Conservation (phyloP, 2,797 vertebrate species). For the Pelochelys cantorii region DNA sequence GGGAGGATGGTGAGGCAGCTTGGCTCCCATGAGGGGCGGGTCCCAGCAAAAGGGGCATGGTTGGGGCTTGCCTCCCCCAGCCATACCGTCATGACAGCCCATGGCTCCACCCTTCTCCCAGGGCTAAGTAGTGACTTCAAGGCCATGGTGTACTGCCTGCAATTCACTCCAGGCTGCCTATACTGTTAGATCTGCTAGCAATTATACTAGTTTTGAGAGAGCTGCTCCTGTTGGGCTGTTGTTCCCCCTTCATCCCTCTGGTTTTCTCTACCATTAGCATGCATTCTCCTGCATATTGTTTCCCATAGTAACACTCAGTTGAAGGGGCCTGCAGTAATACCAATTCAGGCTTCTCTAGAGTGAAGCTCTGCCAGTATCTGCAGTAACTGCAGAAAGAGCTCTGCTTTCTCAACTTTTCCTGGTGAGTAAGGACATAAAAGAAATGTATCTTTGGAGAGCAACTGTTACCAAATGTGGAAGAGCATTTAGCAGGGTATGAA, state of each 20-base stretch:
- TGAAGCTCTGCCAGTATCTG: neutral
- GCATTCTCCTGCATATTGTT: neutral
- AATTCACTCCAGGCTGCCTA: neutral
- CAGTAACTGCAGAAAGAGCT: neutral
- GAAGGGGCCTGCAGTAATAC: neutral
- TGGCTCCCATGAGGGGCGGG: too few species aligned
- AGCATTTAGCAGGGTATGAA: neutral
- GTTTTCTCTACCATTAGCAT: constrained; percentile 41
- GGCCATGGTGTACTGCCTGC: neutral
- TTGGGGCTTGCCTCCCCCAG: too few species aligned
- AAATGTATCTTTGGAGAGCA: neutral
- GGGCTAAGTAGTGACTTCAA: neutral
- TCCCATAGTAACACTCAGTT: constrained; percentile 39
- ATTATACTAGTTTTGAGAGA: neutral
- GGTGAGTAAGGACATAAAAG: neutral
- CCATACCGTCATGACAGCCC: too few species aligned
- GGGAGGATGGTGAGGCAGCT: too few species aligned
- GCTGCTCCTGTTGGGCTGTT: constrained; percentile 13
- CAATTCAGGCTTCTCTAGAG: fast-evolving
- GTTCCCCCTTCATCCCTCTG: neutral
- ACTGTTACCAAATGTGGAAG: neutral
- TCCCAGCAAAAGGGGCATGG: too few species aligned
- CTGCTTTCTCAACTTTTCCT: neutral
- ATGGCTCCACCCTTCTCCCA: neutral
- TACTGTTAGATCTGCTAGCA: neutral